Evolutionary conservation across 1,140 invertebrate species (phyloP), one percentile per base, ranked within the genome.

Genomic region (Drosophila auraria): DNA sequence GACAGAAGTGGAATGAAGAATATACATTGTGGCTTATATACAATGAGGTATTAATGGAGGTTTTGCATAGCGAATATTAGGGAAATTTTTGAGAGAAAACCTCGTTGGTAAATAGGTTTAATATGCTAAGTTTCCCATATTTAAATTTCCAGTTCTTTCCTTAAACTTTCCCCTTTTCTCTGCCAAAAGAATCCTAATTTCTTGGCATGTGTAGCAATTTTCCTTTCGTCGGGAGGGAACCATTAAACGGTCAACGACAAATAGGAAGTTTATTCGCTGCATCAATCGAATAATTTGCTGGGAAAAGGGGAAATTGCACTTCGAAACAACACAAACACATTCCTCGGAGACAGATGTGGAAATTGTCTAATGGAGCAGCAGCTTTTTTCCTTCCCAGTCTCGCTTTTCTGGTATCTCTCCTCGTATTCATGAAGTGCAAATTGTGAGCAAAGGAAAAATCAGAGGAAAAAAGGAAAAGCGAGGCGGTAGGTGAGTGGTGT

Each of bases 341-440:
- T 68, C 62, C 27, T 69, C 59, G 66, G 76, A 81, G 78, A 78
- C 79, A 78, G 64, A 80, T 89, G 86, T 79, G 86, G 64, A 90
- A 89, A 89, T 89, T 84, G 84, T 89, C 86, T 89, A 89, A 89
- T 90, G 84, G 81, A 62, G 78, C 86, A 84, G 78, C 70, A 62
- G 51, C 33, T 45, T 15, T 45, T 8, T 57, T 40, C 20, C 17
- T 27, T 7, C 42, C 33, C 33, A 1, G 36, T 60, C 23, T 40
- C 57, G 49, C 49, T 42, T 38, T n/a, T 78, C 25, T 27, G 25
- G 30, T 71, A 58, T 89, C 20, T 20, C 20, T 20, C 20, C 70
- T 89, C 42, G 60, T 90, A 90, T 89, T 89, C 84, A 90, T 89
- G 86, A 84, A 89, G 86, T 89, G 84, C 86, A 89, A 89, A 89